Conservation (phyloP, 2,113 vertebrate species). For the Silurus meridionalis region DNA sequence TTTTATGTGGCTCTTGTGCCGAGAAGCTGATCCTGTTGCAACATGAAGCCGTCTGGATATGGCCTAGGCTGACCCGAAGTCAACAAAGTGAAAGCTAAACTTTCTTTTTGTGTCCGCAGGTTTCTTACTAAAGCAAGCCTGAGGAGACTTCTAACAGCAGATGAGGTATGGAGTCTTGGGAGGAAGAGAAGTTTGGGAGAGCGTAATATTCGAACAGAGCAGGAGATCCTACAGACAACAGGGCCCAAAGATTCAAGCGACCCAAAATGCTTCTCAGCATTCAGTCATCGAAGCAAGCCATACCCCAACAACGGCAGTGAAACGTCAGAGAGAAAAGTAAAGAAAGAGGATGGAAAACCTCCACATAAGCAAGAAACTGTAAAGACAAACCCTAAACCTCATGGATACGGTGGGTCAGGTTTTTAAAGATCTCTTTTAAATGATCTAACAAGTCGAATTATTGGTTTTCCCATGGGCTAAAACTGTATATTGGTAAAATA, state of each 20-base stretch:
- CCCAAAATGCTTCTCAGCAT: constrained; percentile 3
- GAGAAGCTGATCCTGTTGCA: constrained; percentile 24
- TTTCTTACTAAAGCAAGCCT: constrained; percentile 55
- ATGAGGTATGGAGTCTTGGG: constrained; percentile 56
- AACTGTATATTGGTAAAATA: not conserved
- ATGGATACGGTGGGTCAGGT: constrained; percentile 37
- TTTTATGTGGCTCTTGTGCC: constrained; percentile 15
- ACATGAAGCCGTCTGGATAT: constrained; percentile 6
- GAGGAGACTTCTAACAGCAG: constrained; percentile 48
- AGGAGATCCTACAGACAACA: constrained; percentile 21
- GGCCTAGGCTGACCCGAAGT: constrained; percentile 4
- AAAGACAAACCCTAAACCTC: constrained; percentile 19
- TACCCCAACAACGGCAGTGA: constrained; percentile 10
- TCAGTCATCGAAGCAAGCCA: constrained; percentile 22
- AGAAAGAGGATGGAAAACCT: constrained; percentile 15
- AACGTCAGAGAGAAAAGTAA: constrained; percentile 12
- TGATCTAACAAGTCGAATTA: not conserved
- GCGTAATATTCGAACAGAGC: constrained; percentile 29
- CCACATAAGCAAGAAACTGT: constrained; percentile 4
- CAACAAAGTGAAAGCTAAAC: not conserved
- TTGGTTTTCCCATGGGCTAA: not conserved
- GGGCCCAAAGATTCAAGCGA: constrained; percentile 23
- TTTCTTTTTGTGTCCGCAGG: constrained; percentile 41
- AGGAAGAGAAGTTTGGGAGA: constrained; percentile 45
- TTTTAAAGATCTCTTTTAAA: not conserved